phyloP scores from a whole-genome alignment of 2,797 vertebrate species.

The Oreochromis grahami region DNA sequence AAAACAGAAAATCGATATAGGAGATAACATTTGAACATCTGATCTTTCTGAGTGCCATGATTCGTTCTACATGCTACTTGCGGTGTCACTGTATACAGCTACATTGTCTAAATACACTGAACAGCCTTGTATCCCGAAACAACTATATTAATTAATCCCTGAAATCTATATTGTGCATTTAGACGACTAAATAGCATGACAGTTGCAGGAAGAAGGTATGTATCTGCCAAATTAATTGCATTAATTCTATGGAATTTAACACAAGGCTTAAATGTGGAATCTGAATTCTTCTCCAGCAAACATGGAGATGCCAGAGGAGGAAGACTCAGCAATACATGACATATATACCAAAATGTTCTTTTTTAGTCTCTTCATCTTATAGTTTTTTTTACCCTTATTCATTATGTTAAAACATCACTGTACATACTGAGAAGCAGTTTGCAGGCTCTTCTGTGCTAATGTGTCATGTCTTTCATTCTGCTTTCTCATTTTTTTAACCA shows the following conservation, averaged over 20 bases:
- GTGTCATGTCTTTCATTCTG: not conserved
- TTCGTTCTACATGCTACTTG: not conserved
- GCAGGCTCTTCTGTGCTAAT: not conserved
- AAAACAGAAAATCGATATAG: conserved; percentile 6
- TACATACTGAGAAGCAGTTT: not conserved
- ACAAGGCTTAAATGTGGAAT: not conserved
- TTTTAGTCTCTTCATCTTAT: not conserved
- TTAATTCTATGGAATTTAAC: not conserved
- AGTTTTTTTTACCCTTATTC: not conserved
- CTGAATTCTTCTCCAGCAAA: not conserved
- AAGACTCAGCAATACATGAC: not conserved
- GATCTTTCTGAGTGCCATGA: not conserved
- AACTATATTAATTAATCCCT: not conserved
- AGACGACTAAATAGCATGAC: not conserved
- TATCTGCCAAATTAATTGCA: not conserved
- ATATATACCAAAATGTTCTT: not conserved
- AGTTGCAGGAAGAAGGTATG: not conserved
- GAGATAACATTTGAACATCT: not conserved
- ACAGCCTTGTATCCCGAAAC: not conserved
- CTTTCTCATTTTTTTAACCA: not conserved
- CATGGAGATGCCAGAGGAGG: not conserved
- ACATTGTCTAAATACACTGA: not conserved
- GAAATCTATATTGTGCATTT: not conserved
- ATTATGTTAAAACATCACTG: not conserved
- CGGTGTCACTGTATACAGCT: not conserved